A percentile compares a stretch with the other conserved stretches of the same genome.
These are phyloP conservation scores for Lacerta agilis DNA, from an alignment of 2,797 vertebrate species.

Conservation along the genomic window DNA sequence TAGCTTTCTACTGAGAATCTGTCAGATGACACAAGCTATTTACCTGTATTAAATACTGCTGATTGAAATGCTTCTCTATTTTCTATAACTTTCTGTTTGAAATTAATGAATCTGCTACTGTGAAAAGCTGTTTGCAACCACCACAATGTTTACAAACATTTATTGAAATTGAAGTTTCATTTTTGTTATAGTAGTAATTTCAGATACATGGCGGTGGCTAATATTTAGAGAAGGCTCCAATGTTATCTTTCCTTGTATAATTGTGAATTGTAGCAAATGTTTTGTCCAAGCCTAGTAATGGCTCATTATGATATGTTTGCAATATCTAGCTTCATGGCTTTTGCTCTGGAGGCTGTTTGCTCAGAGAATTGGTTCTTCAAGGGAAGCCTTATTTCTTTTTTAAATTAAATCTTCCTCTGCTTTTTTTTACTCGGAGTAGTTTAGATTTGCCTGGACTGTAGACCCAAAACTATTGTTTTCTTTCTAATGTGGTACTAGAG, in stretches of 20 bases:
- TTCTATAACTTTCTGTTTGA: background rate
- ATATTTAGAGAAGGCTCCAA: background rate
- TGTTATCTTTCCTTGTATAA: background rate
- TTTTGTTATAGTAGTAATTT: background rate
- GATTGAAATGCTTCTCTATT: background rate
- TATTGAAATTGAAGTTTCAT: background rate
- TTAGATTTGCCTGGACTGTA: background rate
- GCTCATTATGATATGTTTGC: background rate
- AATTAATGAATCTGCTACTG: background rate
- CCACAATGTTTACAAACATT: background rate
- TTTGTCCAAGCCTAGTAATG: background rate
- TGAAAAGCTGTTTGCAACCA: background rate
- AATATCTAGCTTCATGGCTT: background rate
- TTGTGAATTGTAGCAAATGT: background rate
- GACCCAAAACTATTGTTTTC: constrained; percentile 8
- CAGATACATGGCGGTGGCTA: background rate
- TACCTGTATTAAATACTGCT: constrained; percentile 8
- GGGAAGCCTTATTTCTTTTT: constrained; percentile 7
- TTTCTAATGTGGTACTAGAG: background rate
- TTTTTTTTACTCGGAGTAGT: background rate
- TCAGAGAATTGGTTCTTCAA: constrained; percentile 10
- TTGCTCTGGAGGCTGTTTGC: background rate
- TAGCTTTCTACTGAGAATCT: background rate
- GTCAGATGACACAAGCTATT: background rate
- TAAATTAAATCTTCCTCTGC: background rate